phyloP scores from a whole-genome alignment of 2,113 vertebrate genomes.

The Candoia aspera region DNA sequence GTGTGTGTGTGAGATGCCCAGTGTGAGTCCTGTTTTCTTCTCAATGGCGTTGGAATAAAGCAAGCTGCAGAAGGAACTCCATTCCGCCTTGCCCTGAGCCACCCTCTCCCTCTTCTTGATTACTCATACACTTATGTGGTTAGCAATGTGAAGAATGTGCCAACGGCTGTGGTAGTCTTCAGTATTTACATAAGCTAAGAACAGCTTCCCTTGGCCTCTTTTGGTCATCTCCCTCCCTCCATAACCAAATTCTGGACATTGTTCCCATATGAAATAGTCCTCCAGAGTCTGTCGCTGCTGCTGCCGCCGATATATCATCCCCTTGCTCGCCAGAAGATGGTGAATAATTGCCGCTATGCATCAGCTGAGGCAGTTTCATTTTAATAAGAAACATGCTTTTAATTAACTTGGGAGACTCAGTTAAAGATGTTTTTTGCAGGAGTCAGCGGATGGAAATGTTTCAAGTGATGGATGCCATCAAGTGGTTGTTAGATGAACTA shows the following conservation, averaged over 20 bases:
- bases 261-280: slow-evolving; percentile 44
- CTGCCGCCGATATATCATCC: slow-evolving; percentile 22
- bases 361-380: slow-evolving; percentile 23
- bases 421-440: background rate
- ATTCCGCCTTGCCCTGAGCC: background rate
- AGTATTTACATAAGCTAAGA: slow-evolving; percentile 45
- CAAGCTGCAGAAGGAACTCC: background rate
- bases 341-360: background rate
- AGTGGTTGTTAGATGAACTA: slow-evolving; percentile 50
- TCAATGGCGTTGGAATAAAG: background rate
- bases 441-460: background rate
- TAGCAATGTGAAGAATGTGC: slow-evolving; percentile 51
- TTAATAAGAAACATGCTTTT: slow-evolving; percentile 44
- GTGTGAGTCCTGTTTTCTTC: background rate
- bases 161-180: slow-evolving; percentile 42
- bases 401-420: slow-evolving; percentile 22
- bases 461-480: slow-evolving; percentile 60
- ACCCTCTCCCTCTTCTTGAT: slow-evolving; percentile 5
- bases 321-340: slow-evolving; percentile 13
- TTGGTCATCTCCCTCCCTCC: background rate
- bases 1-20: background rate
- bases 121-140: slow-evolving; percentile 57
- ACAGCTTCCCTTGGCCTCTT: slow-evolving; percentile 41
- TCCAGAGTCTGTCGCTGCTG: slow-evolving; percentile 12
- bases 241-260: slow-evolving; percentile 53